Evolutionary conservation across 2,113 vertebrate genomes (phyloP).

Genomic region (Opisthocomus hoazin): DNA sequence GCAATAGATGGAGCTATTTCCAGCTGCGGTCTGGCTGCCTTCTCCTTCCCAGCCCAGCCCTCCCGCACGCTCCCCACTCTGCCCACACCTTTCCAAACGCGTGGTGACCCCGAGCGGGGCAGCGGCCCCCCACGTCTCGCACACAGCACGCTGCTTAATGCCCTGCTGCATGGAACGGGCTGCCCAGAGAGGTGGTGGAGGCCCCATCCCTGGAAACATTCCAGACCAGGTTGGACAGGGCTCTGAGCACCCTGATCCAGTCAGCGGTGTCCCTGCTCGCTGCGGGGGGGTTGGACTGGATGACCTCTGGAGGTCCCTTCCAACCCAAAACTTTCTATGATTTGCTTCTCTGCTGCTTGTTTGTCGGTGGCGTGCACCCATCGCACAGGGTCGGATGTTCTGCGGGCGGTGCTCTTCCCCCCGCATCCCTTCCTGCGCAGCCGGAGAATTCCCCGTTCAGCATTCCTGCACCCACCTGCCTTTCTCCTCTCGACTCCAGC

Average conservation of each 20-base stretch:
- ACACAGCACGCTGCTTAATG: accelerated
- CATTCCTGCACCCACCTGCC: neutral
- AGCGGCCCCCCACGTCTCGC: accelerated
- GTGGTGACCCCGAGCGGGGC: neutral
- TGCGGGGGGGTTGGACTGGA: too few relatives aligned
- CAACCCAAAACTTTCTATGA: too few relatives aligned
- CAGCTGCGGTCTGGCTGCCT: neutral
- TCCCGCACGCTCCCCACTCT: accelerated
- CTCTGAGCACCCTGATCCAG: too few relatives aligned
- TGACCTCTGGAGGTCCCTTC: too few relatives aligned
- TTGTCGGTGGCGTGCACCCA: too few relatives aligned
- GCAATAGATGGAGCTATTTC: accelerated
- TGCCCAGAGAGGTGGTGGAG: too few relatives aligned
- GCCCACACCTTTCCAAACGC: accelerated
- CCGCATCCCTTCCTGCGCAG: neutral
- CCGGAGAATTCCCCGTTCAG: neutral
- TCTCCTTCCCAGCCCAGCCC: neutral
- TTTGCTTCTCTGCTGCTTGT: too few relatives aligned
- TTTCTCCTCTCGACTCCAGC: neutral
- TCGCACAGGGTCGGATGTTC: too few relatives aligned
- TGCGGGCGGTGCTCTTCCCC: neutral
- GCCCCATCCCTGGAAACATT: too few relatives aligned
- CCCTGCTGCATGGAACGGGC: too few relatives aligned
- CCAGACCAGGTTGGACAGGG: too few relatives aligned
- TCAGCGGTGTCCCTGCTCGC: too few relatives aligned